Conservation (phyloP, 2,888 invertebrate species). For the Ophion costatus region DNA sequence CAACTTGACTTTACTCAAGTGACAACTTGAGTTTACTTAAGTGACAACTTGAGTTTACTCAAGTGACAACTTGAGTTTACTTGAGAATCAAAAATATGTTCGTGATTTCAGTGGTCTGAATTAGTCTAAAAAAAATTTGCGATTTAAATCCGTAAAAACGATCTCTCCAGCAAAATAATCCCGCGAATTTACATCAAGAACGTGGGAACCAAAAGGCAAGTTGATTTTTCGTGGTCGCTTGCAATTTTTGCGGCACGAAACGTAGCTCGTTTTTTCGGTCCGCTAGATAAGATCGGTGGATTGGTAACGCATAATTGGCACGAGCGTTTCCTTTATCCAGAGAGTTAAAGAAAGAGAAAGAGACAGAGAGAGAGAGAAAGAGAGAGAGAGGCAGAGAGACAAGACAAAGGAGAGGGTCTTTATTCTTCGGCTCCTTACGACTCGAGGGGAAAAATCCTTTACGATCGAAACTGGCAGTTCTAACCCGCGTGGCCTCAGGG, state of each 20-base stretch:
- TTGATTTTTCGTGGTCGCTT: background rate
- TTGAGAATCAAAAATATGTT: no score
- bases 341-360: background rate
- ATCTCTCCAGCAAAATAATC: no score
- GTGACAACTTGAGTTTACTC: no score
- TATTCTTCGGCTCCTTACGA: slow-evolving; percentile 55
- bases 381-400: slow-evolving; percentile 1
- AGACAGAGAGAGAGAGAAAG: background rate
- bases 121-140: no score
- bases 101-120: no score
- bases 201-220: background rate
- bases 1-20: no score
- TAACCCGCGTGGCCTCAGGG: slow-evolving; percentile 60
- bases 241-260: background rate
- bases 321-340: slow-evolving; percentile 13
- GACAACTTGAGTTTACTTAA: no score
- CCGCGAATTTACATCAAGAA: background rate
- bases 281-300: slow-evolving; percentile 47
- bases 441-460: slow-evolving; percentile 73
- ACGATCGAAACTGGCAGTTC: slow-evolving; percentile 74
- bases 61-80: no score
- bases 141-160: no score
- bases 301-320: slow-evolving; percentile 43
- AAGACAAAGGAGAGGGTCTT: slow-evolving; percentile 34
- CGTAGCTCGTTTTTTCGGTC: background rate